Base-by-base conservation (phyloP, 2,888 invertebrate genomes). In the Catocala sponsa region DNA sequence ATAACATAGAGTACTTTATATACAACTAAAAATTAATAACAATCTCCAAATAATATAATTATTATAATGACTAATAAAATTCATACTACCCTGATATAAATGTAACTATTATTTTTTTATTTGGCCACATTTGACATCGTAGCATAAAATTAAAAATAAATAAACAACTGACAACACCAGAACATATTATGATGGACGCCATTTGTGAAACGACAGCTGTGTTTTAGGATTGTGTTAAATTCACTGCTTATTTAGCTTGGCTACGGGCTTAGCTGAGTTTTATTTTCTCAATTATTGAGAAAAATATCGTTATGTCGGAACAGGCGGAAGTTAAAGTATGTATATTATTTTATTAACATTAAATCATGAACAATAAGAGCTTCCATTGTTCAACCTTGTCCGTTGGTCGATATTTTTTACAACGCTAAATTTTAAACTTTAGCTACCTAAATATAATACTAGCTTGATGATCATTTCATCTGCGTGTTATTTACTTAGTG, bases 301-400 rank as follows among this genome's bases (percentile, higher is more conserved):
- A 62, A 67, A 63, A 25, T 54, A 60, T 57, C 35, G 70, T 51
- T 55, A 92, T 93, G 93, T 88, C 91, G 63, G 91, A 90, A 79
- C 87, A 88, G 62, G 72, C 84, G 43, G 87, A 87, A 67, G 68
- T 83, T 50, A 91, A 91, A 91, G 93, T 92, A 80, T 69, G 88
- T 85, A 72, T 53, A 50, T 43, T 52, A 35, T 46, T 10, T 44
- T 53, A 53, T 59, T 46, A 52, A 54, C 52, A 58, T 60, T 63
- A 15, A 55, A 66, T 33, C 65, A 41, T 10, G 58, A 70, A 68
- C 59, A 63, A 55, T 59, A 62, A 51, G 57, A 76, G 72, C 68
- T 85, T 87, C 87, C 88, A 91, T 91, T 91, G 90, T 91, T 87
- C 87, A 81, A 83, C 83, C 83, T 87, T 85, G 83, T 87, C 83